Percentiles rank a stretch among this genome's conserved stretches.
phyloP scores from a whole-genome alignment of 2,888 invertebrate species.

The Empis stercorea region DNA sequence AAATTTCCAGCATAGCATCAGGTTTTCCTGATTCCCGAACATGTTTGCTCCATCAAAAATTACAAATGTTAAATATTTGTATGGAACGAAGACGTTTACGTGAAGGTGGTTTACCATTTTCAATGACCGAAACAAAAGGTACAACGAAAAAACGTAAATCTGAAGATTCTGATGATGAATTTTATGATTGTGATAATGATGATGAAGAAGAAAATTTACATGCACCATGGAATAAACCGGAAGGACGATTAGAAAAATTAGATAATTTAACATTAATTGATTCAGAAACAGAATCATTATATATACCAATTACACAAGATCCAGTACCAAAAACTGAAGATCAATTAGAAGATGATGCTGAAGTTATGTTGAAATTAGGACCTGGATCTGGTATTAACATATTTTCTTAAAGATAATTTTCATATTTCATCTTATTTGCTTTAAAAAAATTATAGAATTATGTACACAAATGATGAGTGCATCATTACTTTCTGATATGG shows the following conservation, averaged over 20 bases:
- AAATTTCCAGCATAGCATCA: constrained; percentile 49
- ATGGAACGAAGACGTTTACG: constrained; percentile 48
- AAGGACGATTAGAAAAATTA: constrained; percentile 57
- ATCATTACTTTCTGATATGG: constrained; percentile 91
- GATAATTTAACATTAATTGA: constrained; percentile 53
- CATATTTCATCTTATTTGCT: neutral
- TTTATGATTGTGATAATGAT: constrained; percentile 64
- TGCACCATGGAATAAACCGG: constrained; percentile 38
- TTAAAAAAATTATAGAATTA: too few species aligned
- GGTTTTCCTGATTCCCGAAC: constrained; percentile 80
- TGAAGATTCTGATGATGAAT: constrained; percentile 49
- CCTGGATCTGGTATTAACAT: constrained; percentile 51
- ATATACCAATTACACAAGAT: constrained; percentile 77
- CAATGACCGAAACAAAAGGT: constrained; percentile 8
- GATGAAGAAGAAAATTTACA: constrained; percentile 35
- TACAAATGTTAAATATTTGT: constrained; percentile 76
- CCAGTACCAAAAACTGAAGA: constrained; percentile 96
- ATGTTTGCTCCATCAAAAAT: constrained; percentile 86
- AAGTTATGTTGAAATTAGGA: constrained; percentile 76
- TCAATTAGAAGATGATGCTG: constrained; percentile 85
- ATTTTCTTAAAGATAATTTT: neutral
- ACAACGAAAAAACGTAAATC: constrained; percentile 27
- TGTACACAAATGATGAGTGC: constrained; percentile 83
- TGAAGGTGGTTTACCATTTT: constrained; percentile 36
- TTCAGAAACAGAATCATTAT: constrained; percentile 54